These are phyloP conservation scores for Pocillopora grandis DNA, from an alignment of 92 coral and sea anemone genomes.

Conservation along the genomic window DNA sequence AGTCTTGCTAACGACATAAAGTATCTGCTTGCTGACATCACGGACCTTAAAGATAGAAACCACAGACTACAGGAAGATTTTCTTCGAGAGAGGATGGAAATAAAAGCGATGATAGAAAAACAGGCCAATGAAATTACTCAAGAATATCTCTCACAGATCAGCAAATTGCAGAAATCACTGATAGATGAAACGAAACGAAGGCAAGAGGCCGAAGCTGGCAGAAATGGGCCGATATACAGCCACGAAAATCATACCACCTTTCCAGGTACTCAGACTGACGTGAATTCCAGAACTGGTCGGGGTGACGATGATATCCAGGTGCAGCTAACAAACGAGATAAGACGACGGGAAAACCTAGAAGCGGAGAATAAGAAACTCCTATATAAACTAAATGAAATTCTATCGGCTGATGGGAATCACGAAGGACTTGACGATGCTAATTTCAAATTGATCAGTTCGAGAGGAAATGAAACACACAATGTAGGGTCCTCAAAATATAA, in stretches of 20 bases:
- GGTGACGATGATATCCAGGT: constrained; percentile 38
- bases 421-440: background rate
- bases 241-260: background rate
- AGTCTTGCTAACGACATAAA: constrained; percentile 83
- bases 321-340: constrained; percentile 63
- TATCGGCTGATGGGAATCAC: constrained; percentile 49
- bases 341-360: constrained; percentile 75
- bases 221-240: background rate
- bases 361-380: constrained; percentile 81
- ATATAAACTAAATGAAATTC: constrained; percentile 73
- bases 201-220: constrained; percentile 53
- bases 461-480: constrained; percentile 7
- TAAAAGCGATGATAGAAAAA: constrained; percentile 74
- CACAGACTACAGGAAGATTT: constrained; percentile 75
- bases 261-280: background rate
- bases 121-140: constrained; percentile 88
- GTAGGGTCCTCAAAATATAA: constrained; percentile 14
- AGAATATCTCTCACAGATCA: constrained; percentile 72
- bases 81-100: constrained; percentile 77
- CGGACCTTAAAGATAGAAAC: constrained; percentile 78
- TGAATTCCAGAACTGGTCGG: constrained; percentile 12
- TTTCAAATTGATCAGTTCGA: background rate
- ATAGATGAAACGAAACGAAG: constrained; percentile 69
- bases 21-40: constrained; percentile 73
- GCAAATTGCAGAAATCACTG: constrained; percentile 70